Percentiles rank a stretch among this genome's conserved stretches.
These are phyloP conservation scores for Oscheius sp. DNA, from an alignment of 2,888 invertebrate species.

Conservation along the genomic window DNA sequence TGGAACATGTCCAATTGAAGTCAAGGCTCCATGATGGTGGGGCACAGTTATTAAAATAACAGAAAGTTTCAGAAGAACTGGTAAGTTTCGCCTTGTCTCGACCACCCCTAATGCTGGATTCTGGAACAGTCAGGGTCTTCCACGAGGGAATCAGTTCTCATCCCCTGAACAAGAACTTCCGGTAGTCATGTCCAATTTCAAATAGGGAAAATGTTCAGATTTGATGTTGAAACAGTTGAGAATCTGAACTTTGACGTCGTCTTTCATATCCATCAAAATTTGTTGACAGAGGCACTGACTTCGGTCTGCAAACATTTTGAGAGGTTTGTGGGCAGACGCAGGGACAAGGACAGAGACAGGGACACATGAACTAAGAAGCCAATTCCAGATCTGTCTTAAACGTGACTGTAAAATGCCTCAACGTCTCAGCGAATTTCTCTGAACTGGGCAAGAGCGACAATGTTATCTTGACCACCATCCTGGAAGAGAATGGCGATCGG, in stretches of 20 bases:
- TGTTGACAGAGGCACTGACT: constrained; percentile 21
- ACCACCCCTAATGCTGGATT: constrained; percentile 8
- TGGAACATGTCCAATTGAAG: constrained; percentile 9
- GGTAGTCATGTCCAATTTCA: background rate
- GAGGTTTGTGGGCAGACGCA: background rate
- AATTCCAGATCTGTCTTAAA: constrained; percentile 3
- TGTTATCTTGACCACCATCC: background rate
- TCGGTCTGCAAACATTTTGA: constrained; percentile 11
- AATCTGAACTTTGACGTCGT: constrained; percentile 15
- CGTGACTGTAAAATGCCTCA: background rate
- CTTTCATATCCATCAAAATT: constrained; percentile 26
- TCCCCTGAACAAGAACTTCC: background rate
- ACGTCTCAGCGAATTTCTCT: background rate
- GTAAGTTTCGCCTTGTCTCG: constrained; percentile 24
- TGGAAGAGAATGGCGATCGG: background rate
- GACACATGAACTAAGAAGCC: background rate
- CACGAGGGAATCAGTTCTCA: constrained; percentile 19
- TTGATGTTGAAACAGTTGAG: constrained; percentile 3
- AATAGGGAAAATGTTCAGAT: constrained; percentile 13
- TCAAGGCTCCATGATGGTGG: constrained; percentile 5
- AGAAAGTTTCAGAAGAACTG: constrained; percentile 11
- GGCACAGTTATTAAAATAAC: background rate
- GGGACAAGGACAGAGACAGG: background rate
- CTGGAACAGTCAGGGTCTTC: constrained; percentile 9
- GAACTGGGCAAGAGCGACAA: background rate